Conservation (phyloP, 2,113 vertebrate species). For the Crypturellus undulatus region DNA sequence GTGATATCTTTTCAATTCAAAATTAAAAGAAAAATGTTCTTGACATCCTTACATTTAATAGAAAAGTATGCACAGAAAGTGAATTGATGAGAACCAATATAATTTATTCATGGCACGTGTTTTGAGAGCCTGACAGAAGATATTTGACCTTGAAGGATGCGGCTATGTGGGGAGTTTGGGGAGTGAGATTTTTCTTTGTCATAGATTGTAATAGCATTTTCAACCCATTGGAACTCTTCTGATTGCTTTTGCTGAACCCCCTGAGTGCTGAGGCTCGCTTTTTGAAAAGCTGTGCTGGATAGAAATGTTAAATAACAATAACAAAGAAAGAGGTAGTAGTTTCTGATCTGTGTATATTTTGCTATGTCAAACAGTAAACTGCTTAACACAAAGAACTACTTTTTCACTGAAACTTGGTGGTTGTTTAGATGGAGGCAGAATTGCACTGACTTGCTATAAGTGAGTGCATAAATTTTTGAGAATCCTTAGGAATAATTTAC, state of each 20-base stretch:
- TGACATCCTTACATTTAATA: background rate
- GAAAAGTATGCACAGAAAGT: background rate
- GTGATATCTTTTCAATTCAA: background rate
- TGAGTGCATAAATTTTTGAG: background rate
- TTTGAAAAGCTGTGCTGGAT: background rate
- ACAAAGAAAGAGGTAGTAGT: background rate
- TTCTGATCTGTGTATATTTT: background rate
- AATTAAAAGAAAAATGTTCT: background rate
- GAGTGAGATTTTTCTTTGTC: background rate
- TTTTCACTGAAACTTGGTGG: background rate
- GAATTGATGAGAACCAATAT: background rate
- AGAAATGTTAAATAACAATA: background rate
- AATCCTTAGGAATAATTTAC: background rate
- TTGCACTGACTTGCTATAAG: rapidly evolving
- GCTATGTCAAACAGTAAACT: background rate
- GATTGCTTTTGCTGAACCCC: background rate
- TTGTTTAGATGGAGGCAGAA: background rate
- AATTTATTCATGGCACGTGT: background rate
- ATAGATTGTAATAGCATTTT: background rate
- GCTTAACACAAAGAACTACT: background rate
- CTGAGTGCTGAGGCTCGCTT: background rate
- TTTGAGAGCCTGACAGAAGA: background rate
- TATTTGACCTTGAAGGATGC: background rate
- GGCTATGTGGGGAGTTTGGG: background rate
- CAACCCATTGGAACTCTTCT: background rate